Base-by-base conservation (phyloP, 1,140 invertebrate genomes). In the Holcopasites calliopsidis region DNA sequence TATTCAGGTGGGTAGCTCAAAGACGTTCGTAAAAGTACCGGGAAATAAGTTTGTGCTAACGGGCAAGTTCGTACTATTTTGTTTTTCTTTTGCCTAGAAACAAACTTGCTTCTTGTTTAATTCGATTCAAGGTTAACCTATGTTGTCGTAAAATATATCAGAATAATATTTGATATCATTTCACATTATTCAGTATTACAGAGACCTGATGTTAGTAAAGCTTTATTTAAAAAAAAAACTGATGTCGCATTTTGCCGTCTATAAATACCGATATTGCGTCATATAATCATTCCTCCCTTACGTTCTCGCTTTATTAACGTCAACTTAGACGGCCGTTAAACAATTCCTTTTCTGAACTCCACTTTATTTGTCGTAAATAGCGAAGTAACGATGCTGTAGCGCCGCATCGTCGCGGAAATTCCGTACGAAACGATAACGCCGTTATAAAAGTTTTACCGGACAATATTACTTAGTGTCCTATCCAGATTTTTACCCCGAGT, bases 1-100 rank as follows among this genome's bases (percentile, higher is more conserved):
- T 81, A 81, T 81, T 81, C 78, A 76, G 66, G 50, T 61, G 65
- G 31, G n/a, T n/a, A 11, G 23, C 57, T 62, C 50, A 73, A 76
- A 33, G 33, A 35, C 50, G 23, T 13, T n/a, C n/a, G n/a, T n/a
- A n/a, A n/a, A n/a, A n/a, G n/a, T n/a, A n/a, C n/a, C n/a, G n/a
- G n/a, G n/a, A n/a, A n/a, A n/a, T n/a, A n/a, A n/a, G n/a, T n/a
- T n/a, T n/a, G n/a, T n/a, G n/a, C n/a, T n/a, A n/a, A n/a, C n/a
- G n/a, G n/a, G n/a, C n/a, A n/a, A n/a, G n/a, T n/a, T n/a, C n/a
- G n/a, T n/a, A n/a, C n/a, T n/a, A n/a, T n/a, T n/a, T n/a, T n/a
- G n/a, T n/a, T n/a, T n/a, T n/a, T n/a, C n/a, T n/a, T n/a, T n/a
- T n/a, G n/a, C n/a, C n/a, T n/a, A n/a, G n/a, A n/a, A n/a, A n/a